A percentile compares a stretch with the other conserved stretches of the same genome.
Conservation (phyloP, 1,140 invertebrate genomes). For the Bactericera cockerelli region DNA sequence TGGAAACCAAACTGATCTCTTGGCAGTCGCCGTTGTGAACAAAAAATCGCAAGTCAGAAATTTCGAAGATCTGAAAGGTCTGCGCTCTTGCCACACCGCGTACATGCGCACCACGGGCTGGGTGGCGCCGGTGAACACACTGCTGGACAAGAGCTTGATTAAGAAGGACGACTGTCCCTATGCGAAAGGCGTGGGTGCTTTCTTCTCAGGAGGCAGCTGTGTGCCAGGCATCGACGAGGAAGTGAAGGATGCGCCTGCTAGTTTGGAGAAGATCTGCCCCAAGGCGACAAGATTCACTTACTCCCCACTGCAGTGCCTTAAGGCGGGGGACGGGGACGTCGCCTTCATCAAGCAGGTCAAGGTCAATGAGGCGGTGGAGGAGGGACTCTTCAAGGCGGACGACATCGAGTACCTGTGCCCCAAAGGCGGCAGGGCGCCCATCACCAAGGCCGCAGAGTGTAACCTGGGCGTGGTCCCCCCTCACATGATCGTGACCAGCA, state of each 20-base stretch:
- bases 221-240: not conserved
- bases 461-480: conserved; percentile 37
- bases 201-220: conserved; percentile 33
- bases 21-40: conserved; percentile 42
- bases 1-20: conserved; percentile 30
- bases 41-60: conserved; percentile 29
- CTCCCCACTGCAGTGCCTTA: conserved; percentile 36
- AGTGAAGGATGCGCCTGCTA: not conserved
- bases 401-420: conserved; percentile 44
- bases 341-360: conserved; percentile 44
- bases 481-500: conserved; percentile 22
- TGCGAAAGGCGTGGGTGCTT: conserved; percentile 30
- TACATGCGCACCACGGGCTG: conserved; percentile 31
- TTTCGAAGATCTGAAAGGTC: conserved; percentile 33
- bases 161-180: conserved; percentile 29
- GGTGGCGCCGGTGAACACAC: conserved; percentile 33
- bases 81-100: conserved; percentile 37
- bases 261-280: not conserved
- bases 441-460: conserved; percentile 33
- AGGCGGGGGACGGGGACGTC: conserved; percentile 42
- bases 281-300: not conserved
- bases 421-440: conserved; percentile 30
- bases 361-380: conserved; percentile 36
- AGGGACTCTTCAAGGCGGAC: conserved; percentile 29
- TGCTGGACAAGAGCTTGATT: conserved; percentile 33